Evolutionary conservation across 2,113 vertebrate genomes (phyloP).

Genomic region (Zosterops pallidus): DNA sequence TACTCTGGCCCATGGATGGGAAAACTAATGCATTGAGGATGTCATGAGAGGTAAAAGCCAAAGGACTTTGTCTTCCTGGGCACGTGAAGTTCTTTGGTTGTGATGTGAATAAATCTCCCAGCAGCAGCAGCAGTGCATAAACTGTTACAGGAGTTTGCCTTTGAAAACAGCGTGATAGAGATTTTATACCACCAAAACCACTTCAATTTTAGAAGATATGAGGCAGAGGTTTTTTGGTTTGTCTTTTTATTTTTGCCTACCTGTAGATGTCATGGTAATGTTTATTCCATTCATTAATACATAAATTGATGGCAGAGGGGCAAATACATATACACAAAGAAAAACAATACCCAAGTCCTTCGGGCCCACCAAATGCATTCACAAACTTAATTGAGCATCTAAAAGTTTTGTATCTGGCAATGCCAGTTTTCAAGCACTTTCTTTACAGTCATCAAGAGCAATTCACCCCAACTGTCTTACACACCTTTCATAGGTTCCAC

Average conservation of each 20-base stretch:
- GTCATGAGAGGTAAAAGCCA: conserved; percentile 7
- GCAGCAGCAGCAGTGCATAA: neutral
- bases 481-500: neutral
- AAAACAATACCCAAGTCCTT: neutral
- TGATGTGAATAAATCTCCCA: neutral
- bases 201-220: neutral
- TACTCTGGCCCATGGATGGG: neutral
- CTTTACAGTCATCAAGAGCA: neutral
- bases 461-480: neutral
- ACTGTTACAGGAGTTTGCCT: neutral
- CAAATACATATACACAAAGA: neutral
- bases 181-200: neutral
- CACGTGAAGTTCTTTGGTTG: neutral
- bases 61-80: neutral
- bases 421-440: neutral
- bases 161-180: neutral
- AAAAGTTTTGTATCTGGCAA: neutral
- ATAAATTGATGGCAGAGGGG: neutral
- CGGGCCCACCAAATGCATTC: neutral
- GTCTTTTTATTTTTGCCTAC: neutral
- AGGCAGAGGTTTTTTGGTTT: neutral
- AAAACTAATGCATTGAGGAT: neutral
- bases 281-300: neutral
- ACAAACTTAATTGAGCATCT: neutral
- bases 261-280: neutral